Percentiles rank a stretch among this genome's conserved stretches.
These are phyloP conservation scores for Eutrigla gurnardus DNA, from an alignment of 2,797 vertebrate genomes.

Conservation along the genomic window DNA sequence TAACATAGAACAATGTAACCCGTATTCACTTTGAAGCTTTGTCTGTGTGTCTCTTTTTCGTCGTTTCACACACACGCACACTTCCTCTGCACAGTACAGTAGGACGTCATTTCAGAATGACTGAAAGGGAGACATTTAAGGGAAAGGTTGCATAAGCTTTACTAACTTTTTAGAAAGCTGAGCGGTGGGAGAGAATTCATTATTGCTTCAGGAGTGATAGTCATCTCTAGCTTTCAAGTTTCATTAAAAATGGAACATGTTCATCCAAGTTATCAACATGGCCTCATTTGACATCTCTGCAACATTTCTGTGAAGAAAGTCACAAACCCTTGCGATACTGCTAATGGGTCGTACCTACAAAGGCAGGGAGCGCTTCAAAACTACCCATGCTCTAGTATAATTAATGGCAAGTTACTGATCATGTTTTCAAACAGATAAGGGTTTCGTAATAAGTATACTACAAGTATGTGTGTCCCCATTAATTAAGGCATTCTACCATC, in stretches of 20 bases:
- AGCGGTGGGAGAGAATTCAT: conserved; percentile 36
- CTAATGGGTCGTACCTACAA: conserved; percentile 7
- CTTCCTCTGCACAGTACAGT: conserved; percentile 34
- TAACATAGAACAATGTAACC: not conserved
- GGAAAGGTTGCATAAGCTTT: conserved; percentile 44
- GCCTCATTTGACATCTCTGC: conserved; percentile 6
- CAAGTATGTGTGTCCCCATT: not conserved
- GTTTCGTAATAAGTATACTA: not conserved
- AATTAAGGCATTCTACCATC: conserved; percentile 16
- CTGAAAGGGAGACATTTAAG: conserved; percentile 19
- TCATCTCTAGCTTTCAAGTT: conserved; percentile 59
- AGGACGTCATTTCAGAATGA: conserved; percentile 11
- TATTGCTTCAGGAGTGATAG: conserved; percentile 42
- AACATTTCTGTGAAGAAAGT: conserved; percentile 32
- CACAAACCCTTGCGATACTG: conserved; percentile 16
- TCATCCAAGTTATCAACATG: conserved; percentile 31
- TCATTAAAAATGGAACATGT: conserved; percentile 57
- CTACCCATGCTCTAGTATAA: not conserved
- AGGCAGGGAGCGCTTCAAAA: not conserved
- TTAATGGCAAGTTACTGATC: not conserved
- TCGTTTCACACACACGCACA: not conserved
- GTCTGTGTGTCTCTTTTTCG: not conserved
- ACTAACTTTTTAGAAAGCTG: conserved; percentile 18
- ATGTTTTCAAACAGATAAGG: not conserved
- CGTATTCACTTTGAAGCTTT: conserved; percentile 12